These are phyloP conservation scores for Patella depressa DNA, from an alignment of 2,888 invertebrate genomes.

Conservation along the genomic window DNA sequence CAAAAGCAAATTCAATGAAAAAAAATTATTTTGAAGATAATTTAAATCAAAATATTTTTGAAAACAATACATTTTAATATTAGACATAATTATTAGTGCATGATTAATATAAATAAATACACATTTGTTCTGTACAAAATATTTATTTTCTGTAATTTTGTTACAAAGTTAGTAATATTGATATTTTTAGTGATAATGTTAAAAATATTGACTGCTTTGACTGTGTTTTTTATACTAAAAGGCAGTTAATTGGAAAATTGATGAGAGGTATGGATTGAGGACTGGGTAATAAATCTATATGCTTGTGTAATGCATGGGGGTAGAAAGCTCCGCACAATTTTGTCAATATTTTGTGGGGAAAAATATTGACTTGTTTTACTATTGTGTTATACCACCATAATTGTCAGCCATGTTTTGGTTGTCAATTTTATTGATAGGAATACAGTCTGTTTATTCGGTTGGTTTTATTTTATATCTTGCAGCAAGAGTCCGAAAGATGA, in stretches of 20 bases:
- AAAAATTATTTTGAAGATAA: too few relatives aligned
- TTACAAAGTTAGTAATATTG: neutral
- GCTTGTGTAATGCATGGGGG: constrained; percentile 45
- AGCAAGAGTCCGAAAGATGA: constrained; percentile 20
- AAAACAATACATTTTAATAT: too few relatives aligned
- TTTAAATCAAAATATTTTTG: too few relatives aligned
- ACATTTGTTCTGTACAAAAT: neutral
- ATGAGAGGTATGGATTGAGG: constrained; percentile 5
- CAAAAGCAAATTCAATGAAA: too few relatives aligned
- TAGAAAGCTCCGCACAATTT: constrained; percentile 17
- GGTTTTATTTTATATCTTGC: constrained; percentile 20
- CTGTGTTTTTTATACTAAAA: constrained; percentile 1
- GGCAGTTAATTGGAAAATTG: constrained; percentile 9
- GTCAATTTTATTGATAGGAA: constrained; percentile 59
- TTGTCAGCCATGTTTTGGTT: constrained; percentile 33
- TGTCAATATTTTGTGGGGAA: constrained; percentile 60
- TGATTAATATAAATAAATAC: too few relatives aligned
- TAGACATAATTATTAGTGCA: too few relatives aligned
- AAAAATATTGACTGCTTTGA: too few relatives aligned
- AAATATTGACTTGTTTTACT: constrained; percentile 51
- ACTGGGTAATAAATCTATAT: constrained; percentile 47
- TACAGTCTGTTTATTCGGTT: constrained; percentile 38
- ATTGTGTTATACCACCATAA: constrained; percentile 13
- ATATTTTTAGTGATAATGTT: neutral
- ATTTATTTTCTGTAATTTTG: neutral